Base-by-base conservation (phyloP, 2,888 invertebrate species). In the Theodoxus fluviatilis region DNA sequence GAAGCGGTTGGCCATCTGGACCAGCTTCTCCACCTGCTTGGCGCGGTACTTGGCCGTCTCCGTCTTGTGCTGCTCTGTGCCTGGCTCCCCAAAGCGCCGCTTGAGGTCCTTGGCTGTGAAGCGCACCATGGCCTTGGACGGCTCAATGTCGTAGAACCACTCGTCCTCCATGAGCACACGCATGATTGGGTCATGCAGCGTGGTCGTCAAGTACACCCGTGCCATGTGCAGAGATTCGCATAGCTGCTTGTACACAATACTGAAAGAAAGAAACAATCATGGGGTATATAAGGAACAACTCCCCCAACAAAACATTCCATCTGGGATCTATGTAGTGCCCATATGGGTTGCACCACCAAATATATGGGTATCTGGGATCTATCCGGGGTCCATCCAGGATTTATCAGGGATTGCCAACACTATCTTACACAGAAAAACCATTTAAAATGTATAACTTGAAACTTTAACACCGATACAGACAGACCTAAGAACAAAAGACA, bases 131-230 rank as follows among this genome's bases (percentile, higher is more conserved):
- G 88, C 87, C 73, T 96, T 96, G 75, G 93, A 92, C 0, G 95
- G 94, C 87, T 98, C 96, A 43, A 96, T 92, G 85, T 98, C 97
- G 67, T 97, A 90, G 87, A 94, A 94, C 88, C 92, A 92, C 84
- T 97, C 96, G 83, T 95, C 95, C 79, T 95, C 94, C 86, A 94
- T 94, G 49, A 98, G 89, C 59, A 98, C 91, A 68, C 93, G 83
- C 91, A 97, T 93, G 66, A 98, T 93, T 0, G 98, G 96, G 59
- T 92, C 93, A 86, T 96, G 94, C 15, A 98, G 90, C 0, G 96
- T 94, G 0, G 96, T 94, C 2, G 95, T 93, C 31, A 99, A 90
- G 88, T 98, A 98, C 81, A 96, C 91, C 79, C 96, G 94, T 0
- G 96, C 94, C 0, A 96, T 93, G 79, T 94, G 93, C 79, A 96